Base-by-base conservation (phyloP, 2,113 vertebrate genomes). In the Callionymus lyra region DNA sequence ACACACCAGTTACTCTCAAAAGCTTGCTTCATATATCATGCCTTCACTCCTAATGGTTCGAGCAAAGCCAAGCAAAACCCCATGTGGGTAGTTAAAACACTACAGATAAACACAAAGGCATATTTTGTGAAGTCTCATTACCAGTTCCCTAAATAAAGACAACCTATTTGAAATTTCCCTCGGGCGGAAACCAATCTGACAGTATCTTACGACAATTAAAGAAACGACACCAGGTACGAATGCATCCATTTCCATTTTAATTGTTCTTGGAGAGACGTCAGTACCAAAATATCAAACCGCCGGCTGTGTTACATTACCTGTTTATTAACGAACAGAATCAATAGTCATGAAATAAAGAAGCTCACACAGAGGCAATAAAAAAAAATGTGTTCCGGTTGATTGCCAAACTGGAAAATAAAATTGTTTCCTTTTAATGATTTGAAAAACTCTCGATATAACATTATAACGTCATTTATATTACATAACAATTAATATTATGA, bases 31-130 rank as follows among this genome's bases (percentile, higher is more conserved):
- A 88, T 90, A 83, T 48, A 87, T 89, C 74, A 87, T 84, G 70
- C 83, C 80, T 79, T 86, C 86, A 82, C 56, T 82, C 68, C 73
- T 86, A 90, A 87, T 86, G 85, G 82, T 77, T 81, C 76, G 49
- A 74, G 83, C 79, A 74, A 75, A 78, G 70, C 48, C 45, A 63
- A 37, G 67, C 52, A n/a, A 62, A 65, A 38, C 44, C 78, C 68
- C 68, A 42, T 47, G 59, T 50, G 61, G 62, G 57, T 67, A 52
- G 60, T 74, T 65, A 74, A 72, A 76, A 71, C 38, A 60, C 62
- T 59, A 53, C 42, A 47, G 68, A 68, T 74, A 79, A 72, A 81
- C 57, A 77, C 16, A 44, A 57, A 61, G 48, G 60, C 57, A 53
- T 44, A 57, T 54, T 54, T 53, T 53, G 44, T 58, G 47, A 59